Evolutionary conservation across 1,140 invertebrate species (phyloP).

Genomic region (Drosophila pachea): DNA sequence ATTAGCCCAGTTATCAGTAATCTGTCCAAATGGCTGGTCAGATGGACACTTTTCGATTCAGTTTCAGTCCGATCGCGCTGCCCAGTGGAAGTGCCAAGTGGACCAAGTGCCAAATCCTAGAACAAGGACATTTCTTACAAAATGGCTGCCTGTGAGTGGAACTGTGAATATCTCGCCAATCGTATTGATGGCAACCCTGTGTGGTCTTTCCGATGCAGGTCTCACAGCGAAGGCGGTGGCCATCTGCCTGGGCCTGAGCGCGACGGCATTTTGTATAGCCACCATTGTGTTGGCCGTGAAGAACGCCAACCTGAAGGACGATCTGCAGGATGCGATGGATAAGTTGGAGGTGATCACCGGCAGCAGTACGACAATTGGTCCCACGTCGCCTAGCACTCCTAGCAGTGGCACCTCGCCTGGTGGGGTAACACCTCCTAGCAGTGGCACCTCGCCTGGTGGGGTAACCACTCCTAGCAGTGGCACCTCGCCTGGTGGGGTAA

Average conservation of each 20-base stretch:
- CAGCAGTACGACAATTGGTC: conserved; percentile 42
- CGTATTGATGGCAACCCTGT: neutral
- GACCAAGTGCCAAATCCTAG: conserved; percentile 15
- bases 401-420: conserved; percentile 15
- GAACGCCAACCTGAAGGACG: conserved; percentile 62
- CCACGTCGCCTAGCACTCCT: conserved; percentile 21
- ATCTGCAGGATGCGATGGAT: conserved; percentile 68
- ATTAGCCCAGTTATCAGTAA: conserved; percentile 19
- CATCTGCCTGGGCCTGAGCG: conserved; percentile 64
- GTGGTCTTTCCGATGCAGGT: conserved; percentile 40
- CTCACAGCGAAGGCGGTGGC: conserved; percentile 68
- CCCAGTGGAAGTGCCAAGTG: conserved; percentile 43
- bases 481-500: conserved; percentile 18
- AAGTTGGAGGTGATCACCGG: conserved; percentile 57
- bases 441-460: conserved; percentile 10
- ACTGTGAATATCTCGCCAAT: neutral
- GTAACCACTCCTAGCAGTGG: conserved; percentile 24
- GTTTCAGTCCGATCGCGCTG: conserved; percentile 44
- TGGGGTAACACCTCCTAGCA: conserved; percentile 12
- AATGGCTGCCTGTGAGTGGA: conserved; percentile 68
- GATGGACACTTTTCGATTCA: conserved; percentile 46
- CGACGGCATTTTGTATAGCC: conserved; percentile 78
- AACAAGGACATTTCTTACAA: conserved; percentile 27
- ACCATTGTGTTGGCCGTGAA: conserved; percentile 79
- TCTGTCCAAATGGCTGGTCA: conserved; percentile 59